Evolutionary conservation across 2,888 invertebrate species (phyloP), one percentile per base, ranked within the genome.

Genomic region (Argyra leucocephala): DNA sequence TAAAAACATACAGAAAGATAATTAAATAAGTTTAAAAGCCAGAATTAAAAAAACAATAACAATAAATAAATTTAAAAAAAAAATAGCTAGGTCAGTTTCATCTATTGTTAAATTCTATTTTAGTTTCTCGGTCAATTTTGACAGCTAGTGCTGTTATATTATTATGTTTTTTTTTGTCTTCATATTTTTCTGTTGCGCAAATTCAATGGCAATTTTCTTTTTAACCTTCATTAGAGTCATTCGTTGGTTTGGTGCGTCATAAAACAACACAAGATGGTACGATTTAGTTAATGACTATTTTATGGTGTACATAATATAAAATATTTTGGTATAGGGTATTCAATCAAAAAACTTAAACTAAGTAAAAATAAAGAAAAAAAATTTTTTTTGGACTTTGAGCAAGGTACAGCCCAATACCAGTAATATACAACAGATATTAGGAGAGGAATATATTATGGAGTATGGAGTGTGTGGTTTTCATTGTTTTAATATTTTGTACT

Each of bases 51-150:
- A 37, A 15, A 48, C 12, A n/a, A 48, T 18, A 48, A 15, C 2
- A 48, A 48, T 18, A 48, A 48, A 15, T 18, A 37, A 37, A 3
- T 3, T 10, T 3, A 31, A 48, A 48, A 18, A 48, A 48, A 48
- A 48, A 48, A 48, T 12, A 48, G 48, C 48, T 48, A 48, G 48
- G 48, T 48, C 48, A 48, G 48, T 48, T 48, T 48, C 48, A n/a
- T 48, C 1, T 48, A 48, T 48, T 48, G 48, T 48, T 48, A n/a
- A 48, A 48, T 48, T 48, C 18, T 48, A n/a, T n/a, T n/a, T 2
- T 5, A 18, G n/a, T 48, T 48, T 48, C 48, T 48, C 48, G 48
- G 48, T 48, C n/a, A 48, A 15, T 48, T n/a, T 48, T 48, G n/a
- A 48, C 48, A 48, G 48, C 48, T 18, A 18, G 48, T 48, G 48